A percentile compares a stretch with the other conserved stretches of the same genome.
Conservation (phyloP, 2,888 invertebrate genomes). For the Drosophila anceps region DNA sequence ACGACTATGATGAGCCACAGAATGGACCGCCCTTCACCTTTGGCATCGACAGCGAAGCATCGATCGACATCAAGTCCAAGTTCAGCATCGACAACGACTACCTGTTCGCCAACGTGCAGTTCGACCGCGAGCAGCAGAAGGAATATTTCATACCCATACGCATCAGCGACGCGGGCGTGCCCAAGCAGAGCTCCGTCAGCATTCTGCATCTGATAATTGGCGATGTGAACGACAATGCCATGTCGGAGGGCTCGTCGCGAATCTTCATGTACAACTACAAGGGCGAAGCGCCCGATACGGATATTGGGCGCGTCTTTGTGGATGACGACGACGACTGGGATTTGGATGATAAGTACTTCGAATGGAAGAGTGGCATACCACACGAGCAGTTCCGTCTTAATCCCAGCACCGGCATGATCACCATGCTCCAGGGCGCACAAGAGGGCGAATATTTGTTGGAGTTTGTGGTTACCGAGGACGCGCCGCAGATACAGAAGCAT, state of each 20-base stretch:
- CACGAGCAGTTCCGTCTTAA: conserved; percentile 91
- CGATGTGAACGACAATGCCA: conserved; percentile 96
- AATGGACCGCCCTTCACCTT: conserved; percentile 95
- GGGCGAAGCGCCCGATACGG: conserved; percentile 92
- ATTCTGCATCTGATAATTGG: conserved; percentile 95
- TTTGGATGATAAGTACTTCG: conserved; percentile 94
- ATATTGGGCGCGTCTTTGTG: conserved; percentile 95
- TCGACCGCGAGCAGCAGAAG: conserved; percentile 95
- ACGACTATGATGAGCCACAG: conserved; percentile 92
- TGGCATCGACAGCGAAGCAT: conserved; percentile 86
- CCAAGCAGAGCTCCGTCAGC: conserved; percentile 91
- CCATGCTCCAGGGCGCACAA: conserved; percentile 91
- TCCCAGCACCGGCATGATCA: conserved; percentile 93
- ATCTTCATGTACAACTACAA: conserved; percentile 98
- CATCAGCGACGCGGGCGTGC: conserved; percentile 94
- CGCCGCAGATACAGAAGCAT: conserved; percentile 87
- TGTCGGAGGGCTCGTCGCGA: conserved; percentile 94
- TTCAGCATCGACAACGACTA: conserved; percentile 90
- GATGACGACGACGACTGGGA: conserved; percentile 99
- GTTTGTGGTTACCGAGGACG: conserved; percentile 91
- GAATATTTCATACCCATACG: conserved; percentile 95
- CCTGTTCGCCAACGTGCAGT: conserved; percentile 90
- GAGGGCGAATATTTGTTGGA: conserved; percentile 91
- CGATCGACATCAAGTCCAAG: conserved; percentile 89
- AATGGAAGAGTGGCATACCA: conserved; percentile 87